Evolutionary conservation across 2,113 vertebrate genomes (phyloP).

Genomic region (Chamaea fasciata): DNA sequence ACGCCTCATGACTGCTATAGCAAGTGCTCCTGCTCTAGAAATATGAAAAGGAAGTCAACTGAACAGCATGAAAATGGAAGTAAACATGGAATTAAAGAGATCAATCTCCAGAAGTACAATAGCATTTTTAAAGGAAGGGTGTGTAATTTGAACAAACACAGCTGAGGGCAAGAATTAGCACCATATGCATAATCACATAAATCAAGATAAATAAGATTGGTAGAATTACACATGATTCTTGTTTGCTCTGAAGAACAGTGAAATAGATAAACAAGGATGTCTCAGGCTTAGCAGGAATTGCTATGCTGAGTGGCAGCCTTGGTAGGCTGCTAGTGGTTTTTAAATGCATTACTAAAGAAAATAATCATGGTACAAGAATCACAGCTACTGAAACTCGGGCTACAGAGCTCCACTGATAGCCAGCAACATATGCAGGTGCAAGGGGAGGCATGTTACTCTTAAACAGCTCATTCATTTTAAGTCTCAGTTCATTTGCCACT

Average conservation of each 20-base stretch:
- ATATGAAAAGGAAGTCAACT: constrained; percentile 6
- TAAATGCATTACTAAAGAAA: background rate
- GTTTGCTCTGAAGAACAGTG: background rate
- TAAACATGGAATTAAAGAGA: constrained; percentile 45
- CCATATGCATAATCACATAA: constrained; percentile 26
- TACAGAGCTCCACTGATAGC: background rate
- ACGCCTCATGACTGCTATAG: background rate
- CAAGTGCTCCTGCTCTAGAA: constrained; percentile 16
- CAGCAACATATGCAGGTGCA: background rate
- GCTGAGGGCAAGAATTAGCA: constrained; percentile 45
- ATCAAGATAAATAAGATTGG: constrained; percentile 34
- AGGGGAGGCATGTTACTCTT: constrained; percentile 8
- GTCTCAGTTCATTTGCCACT: constrained; percentile 55
- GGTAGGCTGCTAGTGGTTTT: background rate
- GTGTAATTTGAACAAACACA: constrained; percentile 35
- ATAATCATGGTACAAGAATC: background rate
- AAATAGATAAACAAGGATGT: background rate
- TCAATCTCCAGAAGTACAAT: constrained; percentile 14
- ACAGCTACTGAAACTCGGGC: background rate
- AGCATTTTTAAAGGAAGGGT: constrained; percentile 34
- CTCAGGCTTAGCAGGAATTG: background rate
- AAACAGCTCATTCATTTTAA: constrained; percentile 54
- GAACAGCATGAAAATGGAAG: constrained; percentile 45
- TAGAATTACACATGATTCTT: background rate
- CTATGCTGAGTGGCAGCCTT: background rate